A percentile compares a stretch with the other conserved stretches of the same genome.
Conservation (phyloP, 92 coral and sea anemone species). For the Virgularia gustaviana region DNA sequence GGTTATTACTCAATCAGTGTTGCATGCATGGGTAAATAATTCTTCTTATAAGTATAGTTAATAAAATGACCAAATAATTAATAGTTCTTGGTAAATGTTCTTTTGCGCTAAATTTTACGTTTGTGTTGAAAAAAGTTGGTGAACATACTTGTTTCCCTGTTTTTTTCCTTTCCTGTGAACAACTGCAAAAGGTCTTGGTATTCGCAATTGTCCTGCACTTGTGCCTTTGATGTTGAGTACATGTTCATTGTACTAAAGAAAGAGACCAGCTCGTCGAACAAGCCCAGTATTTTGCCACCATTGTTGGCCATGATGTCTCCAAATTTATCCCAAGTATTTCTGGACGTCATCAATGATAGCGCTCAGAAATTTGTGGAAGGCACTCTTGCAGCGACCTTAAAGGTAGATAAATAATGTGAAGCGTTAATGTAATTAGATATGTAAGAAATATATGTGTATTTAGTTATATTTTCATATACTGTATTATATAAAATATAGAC, state of each 20-base stretch:
- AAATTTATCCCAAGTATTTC: slow-evolving; percentile 59
- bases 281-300: slow-evolving; percentile 50
- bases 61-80: too few species aligned
- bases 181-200: slow-evolving; percentile 54
- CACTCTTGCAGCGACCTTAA: slow-evolving; percentile 52
- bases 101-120: background rate
- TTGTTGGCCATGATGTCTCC: slow-evolving; percentile 56
- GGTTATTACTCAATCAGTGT: too few species aligned
- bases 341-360: slow-evolving; percentile 22
- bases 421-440: too few species aligned
- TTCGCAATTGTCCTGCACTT: slow-evolving; percentile 51
- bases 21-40: too few species aligned
- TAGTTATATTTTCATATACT: too few species aligned
- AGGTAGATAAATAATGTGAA: too few species aligned
- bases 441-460: too few species aligned
- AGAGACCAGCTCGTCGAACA: slow-evolving; percentile 55
- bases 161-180: slow-evolving; percentile 48
- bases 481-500: too few species aligned
- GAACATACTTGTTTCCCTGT: slow-evolving; percentile 46
- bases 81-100: background rate
- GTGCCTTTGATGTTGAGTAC: slow-evolving; percentile 47
- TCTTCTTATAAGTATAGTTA: too few species aligned
- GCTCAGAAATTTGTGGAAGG: slow-evolving; percentile 38
- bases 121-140: background rate
- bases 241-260: slow-evolving; percentile 60